Conservation (phyloP, 2,797 vertebrate species). For the Semaprochilodus insignis region DNA sequence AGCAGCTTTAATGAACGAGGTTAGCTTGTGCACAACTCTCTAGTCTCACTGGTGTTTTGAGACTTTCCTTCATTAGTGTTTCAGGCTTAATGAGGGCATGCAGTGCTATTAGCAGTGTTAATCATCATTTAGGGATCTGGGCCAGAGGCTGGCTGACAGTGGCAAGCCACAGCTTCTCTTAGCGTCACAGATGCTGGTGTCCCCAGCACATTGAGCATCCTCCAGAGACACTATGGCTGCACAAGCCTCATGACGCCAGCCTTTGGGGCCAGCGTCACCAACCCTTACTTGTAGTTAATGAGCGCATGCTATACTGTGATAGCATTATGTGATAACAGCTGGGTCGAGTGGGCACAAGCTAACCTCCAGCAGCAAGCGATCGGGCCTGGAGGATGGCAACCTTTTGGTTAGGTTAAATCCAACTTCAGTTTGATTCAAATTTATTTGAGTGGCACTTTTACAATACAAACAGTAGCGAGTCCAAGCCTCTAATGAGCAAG, state of each 20-base stretch:
- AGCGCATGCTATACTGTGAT: constrained; percentile 18
- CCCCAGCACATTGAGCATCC: constrained; percentile 11
- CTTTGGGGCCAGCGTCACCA: constrained; percentile 2
- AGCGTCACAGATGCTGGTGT: constrained; percentile 31
- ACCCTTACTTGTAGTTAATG: constrained; percentile 23
- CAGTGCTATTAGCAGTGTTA: constrained; percentile 50
- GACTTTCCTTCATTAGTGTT: constrained; percentile 54
- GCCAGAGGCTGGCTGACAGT: constrained; percentile 44
- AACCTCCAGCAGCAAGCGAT: constrained; percentile 32
- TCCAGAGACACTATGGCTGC: constrained; percentile 24
- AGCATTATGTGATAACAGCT: constrained; percentile 48
- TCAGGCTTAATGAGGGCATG: constrained; percentile 45
- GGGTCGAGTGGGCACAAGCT: constrained; percentile 48
- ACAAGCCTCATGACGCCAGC: constrained; percentile 16
- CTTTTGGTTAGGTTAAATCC: neutral
- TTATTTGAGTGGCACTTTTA: neutral
- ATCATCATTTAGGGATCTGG: constrained; percentile 52
- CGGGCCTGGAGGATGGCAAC: constrained; percentile 12
- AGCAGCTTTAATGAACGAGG: constrained; percentile 40
- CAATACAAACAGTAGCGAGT: too few relatives aligned
- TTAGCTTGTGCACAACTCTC: constrained; percentile 20
- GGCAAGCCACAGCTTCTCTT: constrained; percentile 30
- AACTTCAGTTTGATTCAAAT: neutral
- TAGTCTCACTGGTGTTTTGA: constrained; percentile 54
- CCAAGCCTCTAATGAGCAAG: neutral